Evolutionary conservation across 2,888 invertebrate species (phyloP).

Genomic region (Phasia obesa): DNA sequence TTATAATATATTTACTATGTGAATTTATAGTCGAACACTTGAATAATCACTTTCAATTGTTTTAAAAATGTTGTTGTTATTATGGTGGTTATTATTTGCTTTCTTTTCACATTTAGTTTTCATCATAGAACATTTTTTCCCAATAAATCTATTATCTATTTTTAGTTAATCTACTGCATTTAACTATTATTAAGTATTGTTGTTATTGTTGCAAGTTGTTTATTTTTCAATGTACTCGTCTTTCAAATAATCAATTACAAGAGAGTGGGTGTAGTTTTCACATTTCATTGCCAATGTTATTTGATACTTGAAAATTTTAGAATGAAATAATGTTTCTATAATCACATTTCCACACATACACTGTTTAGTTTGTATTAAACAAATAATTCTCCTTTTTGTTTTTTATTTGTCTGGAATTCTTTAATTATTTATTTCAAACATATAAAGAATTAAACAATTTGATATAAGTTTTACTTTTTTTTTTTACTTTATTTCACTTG

Average conservation of each 20-base stretch:
- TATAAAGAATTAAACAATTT: conserved; percentile 48
- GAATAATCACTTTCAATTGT: conserved; percentile 67
- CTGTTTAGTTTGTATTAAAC: not conserved
- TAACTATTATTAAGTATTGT: conserved; percentile 35
- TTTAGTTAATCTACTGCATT: conserved; percentile 27
- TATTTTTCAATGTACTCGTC: conserved; percentile 31
- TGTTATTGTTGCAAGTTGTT: conserved; percentile 30
- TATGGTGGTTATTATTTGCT: conserved; percentile 18
- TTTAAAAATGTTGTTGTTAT: conserved; percentile 30
- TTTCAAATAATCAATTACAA: conserved; percentile 8
- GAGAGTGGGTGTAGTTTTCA: conserved; percentile 66
- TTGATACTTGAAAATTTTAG: conserved; percentile 32
- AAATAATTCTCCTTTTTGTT: not conserved
- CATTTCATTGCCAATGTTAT: conserved; percentile 67
- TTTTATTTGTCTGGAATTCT: not conserved
- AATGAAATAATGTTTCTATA: conserved; percentile 19
- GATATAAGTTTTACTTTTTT: conserved; percentile 9
- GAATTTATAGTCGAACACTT: conserved; percentile 42
- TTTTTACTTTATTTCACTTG: conserved; percentile 41
- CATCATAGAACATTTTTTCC: conserved; percentile 15
- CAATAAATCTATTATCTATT: conserved; percentile 41
- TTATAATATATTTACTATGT: conserved; percentile 15
- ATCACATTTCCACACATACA: not conserved
- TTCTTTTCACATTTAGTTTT: conserved; percentile 14
- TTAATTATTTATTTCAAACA: conserved; percentile 15